A percentile compares a stretch with the other conserved stretches of the same genome.
Conservation (phyloP, 2,113 vertebrate species). For the Hypocryptadius cinnamomeus region DNA sequence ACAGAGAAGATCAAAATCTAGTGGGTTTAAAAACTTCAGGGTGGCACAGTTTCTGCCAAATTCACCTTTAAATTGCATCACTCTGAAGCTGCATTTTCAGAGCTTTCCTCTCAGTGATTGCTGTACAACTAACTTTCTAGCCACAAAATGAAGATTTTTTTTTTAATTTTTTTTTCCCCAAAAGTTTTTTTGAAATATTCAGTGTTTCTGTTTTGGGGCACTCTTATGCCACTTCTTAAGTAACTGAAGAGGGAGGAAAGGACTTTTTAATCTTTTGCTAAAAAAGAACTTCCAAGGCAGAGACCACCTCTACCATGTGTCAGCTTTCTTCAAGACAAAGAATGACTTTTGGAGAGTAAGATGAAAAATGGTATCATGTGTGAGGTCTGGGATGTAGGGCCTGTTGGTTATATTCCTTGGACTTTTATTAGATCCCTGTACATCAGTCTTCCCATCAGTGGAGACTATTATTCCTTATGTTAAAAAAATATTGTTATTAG, state of each 20-base stretch:
- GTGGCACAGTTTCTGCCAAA: not conserved
- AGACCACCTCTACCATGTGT: not conserved
- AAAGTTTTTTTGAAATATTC: not conserved
- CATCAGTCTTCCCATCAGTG: not conserved
- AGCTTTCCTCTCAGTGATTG: not conserved
- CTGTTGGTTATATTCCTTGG: not conserved
- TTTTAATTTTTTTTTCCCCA: not conserved
- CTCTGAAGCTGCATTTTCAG: not conserved
- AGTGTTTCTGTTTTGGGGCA: not conserved
- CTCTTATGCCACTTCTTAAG: not conserved
- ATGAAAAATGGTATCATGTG: not conserved
- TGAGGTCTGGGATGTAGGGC: not conserved
- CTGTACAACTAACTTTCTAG: not conserved
- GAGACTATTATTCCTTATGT: not conserved
- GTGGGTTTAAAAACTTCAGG: not conserved
- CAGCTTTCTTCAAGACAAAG: not conserved
- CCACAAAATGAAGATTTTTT: not conserved
- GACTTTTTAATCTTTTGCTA: not conserved
- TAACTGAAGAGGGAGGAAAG: not conserved
- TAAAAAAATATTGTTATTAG: not conserved
- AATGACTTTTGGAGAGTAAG: not conserved
- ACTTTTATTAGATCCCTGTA: not conserved
- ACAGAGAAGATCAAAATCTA: not conserved
- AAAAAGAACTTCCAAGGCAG: not conserved
- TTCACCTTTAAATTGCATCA: not conserved